phyloP scores from a whole-genome alignment of 2,888 invertebrate species.

The Macroteleia sp. region DNA sequence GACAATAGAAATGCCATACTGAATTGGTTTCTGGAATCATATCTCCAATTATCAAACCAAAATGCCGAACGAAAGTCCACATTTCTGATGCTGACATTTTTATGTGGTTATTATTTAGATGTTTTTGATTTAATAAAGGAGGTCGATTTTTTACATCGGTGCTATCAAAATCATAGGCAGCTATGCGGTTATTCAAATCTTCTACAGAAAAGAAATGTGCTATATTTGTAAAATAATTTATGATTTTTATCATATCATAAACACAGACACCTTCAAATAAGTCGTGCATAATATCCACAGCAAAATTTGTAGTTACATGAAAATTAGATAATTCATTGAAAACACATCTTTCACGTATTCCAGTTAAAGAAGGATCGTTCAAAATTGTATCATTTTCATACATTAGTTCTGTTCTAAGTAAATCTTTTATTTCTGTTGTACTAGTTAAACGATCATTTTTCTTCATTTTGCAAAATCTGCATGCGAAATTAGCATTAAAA shows the following conservation, averaged over 20 bases:
- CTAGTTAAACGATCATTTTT: background rate
- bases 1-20: conserved; percentile 50
- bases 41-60: conserved; percentile 53
- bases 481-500: conserved; percentile 55
- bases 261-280: conserved; percentile 44
- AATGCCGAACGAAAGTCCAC: conserved; percentile 53
- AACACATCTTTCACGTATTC: conserved; percentile 24
- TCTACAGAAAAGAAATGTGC: conserved; percentile 31
- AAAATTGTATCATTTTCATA: conserved; percentile 11
- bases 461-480: conserved; percentile 55
- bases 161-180: conserved; percentile 24
- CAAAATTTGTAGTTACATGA: conserved; percentile 35
- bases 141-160: conserved; percentile 19
- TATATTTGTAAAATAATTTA: conserved; percentile 32
- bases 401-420: conserved; percentile 2
- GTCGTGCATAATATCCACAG: conserved; percentile 34
- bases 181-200: conserved; percentile 47
- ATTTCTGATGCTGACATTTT: conserved; percentile 61
- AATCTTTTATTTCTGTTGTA: background rate
- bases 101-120: conserved; percentile 34
- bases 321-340: conserved; percentile 21
- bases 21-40: conserved; percentile 34
- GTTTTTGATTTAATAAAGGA: conserved; percentile 15
- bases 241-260: conserved; percentile 41
- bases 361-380: conserved; percentile 13